Evolutionary conservation across 2,113 vertebrate genomes (phyloP).

Genomic region (Varanus salvator): DNA sequence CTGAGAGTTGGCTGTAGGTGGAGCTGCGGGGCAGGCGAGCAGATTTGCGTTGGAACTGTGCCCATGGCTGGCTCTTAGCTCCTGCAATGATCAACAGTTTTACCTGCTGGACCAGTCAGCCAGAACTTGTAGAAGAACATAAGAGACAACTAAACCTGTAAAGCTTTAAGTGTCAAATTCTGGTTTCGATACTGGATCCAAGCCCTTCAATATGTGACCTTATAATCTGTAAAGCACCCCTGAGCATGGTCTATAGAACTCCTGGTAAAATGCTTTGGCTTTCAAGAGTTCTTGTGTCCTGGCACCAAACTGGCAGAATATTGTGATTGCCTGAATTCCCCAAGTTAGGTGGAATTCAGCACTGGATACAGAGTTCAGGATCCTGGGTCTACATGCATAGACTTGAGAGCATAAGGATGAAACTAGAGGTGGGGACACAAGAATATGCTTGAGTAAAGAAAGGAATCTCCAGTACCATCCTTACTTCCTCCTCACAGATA

Average conservation of each 20-base stretch:
- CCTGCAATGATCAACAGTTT: conserved; percentile 72
- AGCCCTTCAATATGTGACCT: not conserved
- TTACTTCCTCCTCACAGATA: not conserved
- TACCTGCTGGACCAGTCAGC: too few species aligned
- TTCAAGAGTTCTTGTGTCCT: not conserved
- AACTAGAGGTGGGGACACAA: not conserved
- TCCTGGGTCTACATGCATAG: not conserved
- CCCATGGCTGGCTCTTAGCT: conserved; percentile 89
- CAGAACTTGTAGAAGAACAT: not conserved
- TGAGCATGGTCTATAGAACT: not conserved
- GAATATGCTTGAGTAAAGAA: not conserved
- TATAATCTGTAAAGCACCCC: not conserved
- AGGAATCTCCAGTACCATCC: not conserved
- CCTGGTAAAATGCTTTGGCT: not conserved
- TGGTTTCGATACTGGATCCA: not conserved
- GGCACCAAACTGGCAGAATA: not conserved
- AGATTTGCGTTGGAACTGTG: conserved; percentile 90
- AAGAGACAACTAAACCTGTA: not conserved
- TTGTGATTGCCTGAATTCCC: not conserved
- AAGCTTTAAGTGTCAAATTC: not conserved
- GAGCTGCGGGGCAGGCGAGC: conserved; percentile 85
- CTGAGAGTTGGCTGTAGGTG: conserved; percentile 89
- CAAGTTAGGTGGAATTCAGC: not conserved
- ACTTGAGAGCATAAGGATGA: not conserved
- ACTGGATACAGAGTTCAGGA: not conserved